These are phyloP conservation scores for Cosmopolites sordidus DNA, from an alignment of 2,888 invertebrate genomes.

Conservation along the genomic window DNA sequence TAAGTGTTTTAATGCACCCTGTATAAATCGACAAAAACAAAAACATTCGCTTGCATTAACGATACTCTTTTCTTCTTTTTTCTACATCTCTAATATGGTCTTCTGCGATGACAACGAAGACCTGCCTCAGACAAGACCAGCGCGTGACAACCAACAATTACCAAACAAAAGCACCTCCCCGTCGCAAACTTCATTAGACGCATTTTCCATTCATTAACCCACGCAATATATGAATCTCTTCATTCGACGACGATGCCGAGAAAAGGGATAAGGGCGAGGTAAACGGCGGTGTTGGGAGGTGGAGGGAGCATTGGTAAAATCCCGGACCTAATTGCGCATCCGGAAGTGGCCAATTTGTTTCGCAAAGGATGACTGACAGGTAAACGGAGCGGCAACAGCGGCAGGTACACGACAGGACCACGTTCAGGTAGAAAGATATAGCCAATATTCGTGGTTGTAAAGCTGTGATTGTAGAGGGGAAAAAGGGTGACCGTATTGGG, in stretches of 20 bases:
- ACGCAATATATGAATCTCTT: conserved; percentile 9
- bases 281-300: too few species aligned
- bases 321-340: conserved; percentile 16
- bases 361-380: conserved; percentile 21
- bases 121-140: not conserved
- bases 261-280: not conserved
- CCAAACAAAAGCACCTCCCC: not conserved
- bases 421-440: conserved; percentile 18
- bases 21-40: too few species aligned
- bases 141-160: conserved; percentile 1
- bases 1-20: too few species aligned
- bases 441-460: conserved; percentile 12
- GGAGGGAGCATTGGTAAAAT: not conserved
- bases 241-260: conserved; percentile 1
- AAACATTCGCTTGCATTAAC: too few species aligned
- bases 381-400: conserved; percentile 16
- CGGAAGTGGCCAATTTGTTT: conserved; percentile 24
- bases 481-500: not conserved
- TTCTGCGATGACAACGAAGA: too few species aligned
- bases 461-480: not conserved
- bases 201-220: conserved; percentile 11
- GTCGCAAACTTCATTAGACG: not conserved
- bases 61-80: too few species aligned
- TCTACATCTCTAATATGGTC: too few species aligned
- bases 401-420: conserved; percentile 10